Evolutionary conservation across 2,113 vertebrate genomes (phyloP).

Genomic region (Nycticorax nycticorax): DNA sequence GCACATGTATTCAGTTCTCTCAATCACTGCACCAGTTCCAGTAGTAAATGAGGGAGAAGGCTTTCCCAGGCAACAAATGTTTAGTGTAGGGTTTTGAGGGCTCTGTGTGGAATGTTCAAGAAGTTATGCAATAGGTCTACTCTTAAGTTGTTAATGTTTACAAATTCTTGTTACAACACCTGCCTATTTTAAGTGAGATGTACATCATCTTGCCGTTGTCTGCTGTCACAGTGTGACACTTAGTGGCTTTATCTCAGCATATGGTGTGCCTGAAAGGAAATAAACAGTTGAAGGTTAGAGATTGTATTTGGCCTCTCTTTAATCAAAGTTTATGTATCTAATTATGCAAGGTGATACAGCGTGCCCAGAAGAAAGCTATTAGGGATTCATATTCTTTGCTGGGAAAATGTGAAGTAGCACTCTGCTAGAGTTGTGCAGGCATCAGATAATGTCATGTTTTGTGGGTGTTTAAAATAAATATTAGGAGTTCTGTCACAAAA

Average conservation of each 20-base stretch:
- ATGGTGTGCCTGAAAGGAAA: not conserved
- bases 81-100: not conserved
- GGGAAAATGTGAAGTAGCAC: not conserved
- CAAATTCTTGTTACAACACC: not conserved
- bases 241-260: not conserved
- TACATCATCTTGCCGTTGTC: not conserved
- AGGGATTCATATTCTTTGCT: not conserved
- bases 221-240: not conserved
- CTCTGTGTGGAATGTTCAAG: not conserved
- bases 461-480: not conserved
- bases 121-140: not conserved
- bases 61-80: not conserved
- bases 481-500: not conserved
- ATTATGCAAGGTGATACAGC: not conserved
- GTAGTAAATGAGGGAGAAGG: not conserved
- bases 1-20: not conserved
- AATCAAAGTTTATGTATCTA: not conserved
- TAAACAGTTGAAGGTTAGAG: not conserved
- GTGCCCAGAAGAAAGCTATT: not conserved
- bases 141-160: not conserved
- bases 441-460: not conserved
- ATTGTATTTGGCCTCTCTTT: not conserved
- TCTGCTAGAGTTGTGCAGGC: not conserved
- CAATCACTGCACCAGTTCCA: not conserved
- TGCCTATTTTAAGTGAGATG: not conserved